A percentile compares a stretch with the other conserved stretches of the same genome.
phyloP scores from a whole-genome alignment of 2,113 vertebrate genomes.

The Gymnarchus niloticus region DNA sequence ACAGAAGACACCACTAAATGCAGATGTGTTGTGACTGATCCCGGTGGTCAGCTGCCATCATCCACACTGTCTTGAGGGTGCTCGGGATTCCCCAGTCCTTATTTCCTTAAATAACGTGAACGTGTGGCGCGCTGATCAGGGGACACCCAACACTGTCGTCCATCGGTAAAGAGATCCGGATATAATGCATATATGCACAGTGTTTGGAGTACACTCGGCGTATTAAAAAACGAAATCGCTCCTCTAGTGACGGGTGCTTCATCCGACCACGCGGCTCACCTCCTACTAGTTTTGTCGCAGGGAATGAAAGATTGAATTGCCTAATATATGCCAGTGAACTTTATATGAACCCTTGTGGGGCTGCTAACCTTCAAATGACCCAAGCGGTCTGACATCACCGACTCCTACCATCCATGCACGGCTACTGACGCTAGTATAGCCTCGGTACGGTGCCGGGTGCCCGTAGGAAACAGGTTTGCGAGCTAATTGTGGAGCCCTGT shows the following conservation, averaged over 20 bases:
- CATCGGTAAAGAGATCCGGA: background rate
- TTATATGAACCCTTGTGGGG: constrained; percentile 87
- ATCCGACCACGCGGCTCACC: constrained; percentile 71
- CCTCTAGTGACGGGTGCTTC: constrained; percentile 73
- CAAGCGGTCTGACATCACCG: constrained; percentile 84
- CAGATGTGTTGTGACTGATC: constrained; percentile 78
- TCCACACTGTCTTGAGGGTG: constrained; percentile 21
- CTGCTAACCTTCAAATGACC: constrained; percentile 95
- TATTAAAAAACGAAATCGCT: constrained; percentile 46
- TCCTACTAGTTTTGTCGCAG: constrained; percentile 87
- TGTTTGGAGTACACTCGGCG: background rate
- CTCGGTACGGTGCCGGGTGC: constrained; percentile 48
- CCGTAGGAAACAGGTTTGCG: background rate
- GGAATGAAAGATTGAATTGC: constrained; percentile 86
- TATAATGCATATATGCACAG: background rate
- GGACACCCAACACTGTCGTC: background rate
- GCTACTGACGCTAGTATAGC: constrained; percentile 54
- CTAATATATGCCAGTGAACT: constrained; percentile 97
- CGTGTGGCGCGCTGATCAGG: background rate
- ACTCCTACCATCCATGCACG: constrained; percentile 74
- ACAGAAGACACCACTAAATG: constrained; percentile 81
- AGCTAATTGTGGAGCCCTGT: background rate
- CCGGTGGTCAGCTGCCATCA: constrained; percentile 78
- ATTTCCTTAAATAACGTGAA: background rate
- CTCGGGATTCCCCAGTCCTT: background rate